These are phyloP conservation scores for Lymantria monacha DNA, from an alignment of 2,888 invertebrate genomes.

Conservation along the genomic window DNA sequence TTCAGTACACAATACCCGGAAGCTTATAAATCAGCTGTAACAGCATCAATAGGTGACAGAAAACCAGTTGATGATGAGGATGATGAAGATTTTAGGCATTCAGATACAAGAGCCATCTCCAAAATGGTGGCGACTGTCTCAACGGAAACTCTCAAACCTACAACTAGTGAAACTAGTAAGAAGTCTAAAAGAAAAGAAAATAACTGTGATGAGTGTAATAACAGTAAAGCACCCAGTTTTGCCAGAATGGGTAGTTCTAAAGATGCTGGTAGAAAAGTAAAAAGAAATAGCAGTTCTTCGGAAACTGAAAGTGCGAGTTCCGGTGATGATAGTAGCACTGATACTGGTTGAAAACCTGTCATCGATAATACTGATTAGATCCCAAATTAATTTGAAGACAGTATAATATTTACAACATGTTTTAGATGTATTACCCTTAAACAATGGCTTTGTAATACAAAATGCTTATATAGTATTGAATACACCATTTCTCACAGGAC, in stretches of 20 bases:
- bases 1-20: constrained; percentile 84
- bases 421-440: too few species aligned
- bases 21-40: constrained; percentile 84
- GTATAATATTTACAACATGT: background rate
- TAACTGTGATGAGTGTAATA: constrained; percentile 36
- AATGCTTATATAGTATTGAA: too few species aligned
- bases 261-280: constrained; percentile 39
- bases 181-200: constrained; percentile 55
- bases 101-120: constrained; percentile 51
- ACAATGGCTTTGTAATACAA: too few species aligned
- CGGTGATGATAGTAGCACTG: constrained; percentile 85
- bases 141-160: constrained; percentile 73
- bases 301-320: constrained; percentile 85
- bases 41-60: constrained; percentile 71
- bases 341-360: constrained; percentile 67
- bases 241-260: constrained; percentile 37
- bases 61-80: constrained; percentile 66
- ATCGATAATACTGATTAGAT: background rate
- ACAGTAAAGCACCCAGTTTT: constrained; percentile 62
- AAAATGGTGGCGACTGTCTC: constrained; percentile 75
- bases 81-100: constrained; percentile 55
- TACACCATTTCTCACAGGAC: too few species aligned
- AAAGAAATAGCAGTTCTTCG: constrained; percentile 78
- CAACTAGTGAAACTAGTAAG: constrained; percentile 50
- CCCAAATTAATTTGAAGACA: background rate